Conservation (phyloP, 1,140 invertebrate species). For the Neodiprion lecontei region DNA sequence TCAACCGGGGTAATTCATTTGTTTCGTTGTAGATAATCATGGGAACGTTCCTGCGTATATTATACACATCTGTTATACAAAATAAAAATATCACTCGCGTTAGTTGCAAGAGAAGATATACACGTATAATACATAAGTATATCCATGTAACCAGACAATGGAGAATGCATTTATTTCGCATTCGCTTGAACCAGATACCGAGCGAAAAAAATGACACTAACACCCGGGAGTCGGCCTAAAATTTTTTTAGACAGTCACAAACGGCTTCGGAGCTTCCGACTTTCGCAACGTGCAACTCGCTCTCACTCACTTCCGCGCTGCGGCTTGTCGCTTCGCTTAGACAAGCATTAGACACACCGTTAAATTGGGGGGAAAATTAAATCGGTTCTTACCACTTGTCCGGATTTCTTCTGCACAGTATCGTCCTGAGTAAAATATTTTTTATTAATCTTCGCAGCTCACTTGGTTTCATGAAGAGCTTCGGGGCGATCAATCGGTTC, state of each 20-base stretch:
- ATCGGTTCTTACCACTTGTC: constrained; percentile 39
- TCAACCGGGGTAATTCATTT: not conserved
- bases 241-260: not conserved
- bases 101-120: not conserved
- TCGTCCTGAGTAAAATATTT: constrained; percentile 39
- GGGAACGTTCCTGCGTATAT: not conserved
- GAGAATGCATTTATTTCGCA: not conserved
- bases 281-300: not conserved
- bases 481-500: not conserved
- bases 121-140: not conserved
- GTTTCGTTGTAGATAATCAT: not conserved
- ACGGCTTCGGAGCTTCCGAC: not conserved
- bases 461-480: constrained; percentile 46
- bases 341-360: not conserved
- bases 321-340: too few relatives aligned
- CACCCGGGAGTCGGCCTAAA: not conserved
- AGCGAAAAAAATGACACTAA: not conserved
- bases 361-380: not conserved
- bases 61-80: not conserved
- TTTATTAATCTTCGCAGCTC: constrained; percentile 43
- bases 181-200: too few relatives aligned
- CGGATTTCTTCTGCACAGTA: constrained; percentile 39
- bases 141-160: not conserved
- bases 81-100: too few relatives aligned
- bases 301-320: too few relatives aligned